These are phyloP conservation scores for Allolobophora icterica DNA, from an alignment of 2,888 invertebrate species.

Conservation along the genomic window DNA sequence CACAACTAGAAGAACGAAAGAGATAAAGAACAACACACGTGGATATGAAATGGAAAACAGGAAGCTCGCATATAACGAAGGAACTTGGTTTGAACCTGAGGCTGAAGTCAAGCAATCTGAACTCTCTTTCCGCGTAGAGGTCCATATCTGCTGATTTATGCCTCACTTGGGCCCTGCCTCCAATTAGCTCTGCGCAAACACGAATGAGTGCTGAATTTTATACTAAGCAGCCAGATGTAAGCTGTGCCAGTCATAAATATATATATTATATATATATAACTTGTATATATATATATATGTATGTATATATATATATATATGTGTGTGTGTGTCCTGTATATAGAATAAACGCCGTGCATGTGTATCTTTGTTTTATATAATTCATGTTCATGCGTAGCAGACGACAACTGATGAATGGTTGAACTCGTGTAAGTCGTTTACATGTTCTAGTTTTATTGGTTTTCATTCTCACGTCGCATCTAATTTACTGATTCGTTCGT, in stretches of 20 bases:
- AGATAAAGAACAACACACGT: neutral
- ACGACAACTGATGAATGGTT: neutral
- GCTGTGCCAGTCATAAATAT: neutral
- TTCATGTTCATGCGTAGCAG: neutral
- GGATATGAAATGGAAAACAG: neutral
- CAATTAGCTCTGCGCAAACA: neutral
- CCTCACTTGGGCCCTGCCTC: neutral
- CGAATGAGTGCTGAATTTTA: neutral
- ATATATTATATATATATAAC: neutral
- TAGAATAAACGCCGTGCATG: neutral
- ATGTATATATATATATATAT: neutral
- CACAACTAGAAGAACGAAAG: neutral
- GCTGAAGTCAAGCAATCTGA: neutral
- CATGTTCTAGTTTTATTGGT: too few relatives aligned
- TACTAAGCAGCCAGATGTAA: neutral
- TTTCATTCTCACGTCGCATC: neutral
- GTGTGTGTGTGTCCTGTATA: neutral
- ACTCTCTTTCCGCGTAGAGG: neutral
- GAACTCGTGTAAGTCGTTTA: neutral
- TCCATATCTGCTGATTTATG: neutral
- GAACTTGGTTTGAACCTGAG: neutral
- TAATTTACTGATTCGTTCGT: neutral
- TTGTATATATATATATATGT: neutral
- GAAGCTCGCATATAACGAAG: neutral
- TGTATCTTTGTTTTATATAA: neutral